Evolutionary conservation across 2,797 vertebrate genomes (phyloP), one percentile per base, ranked within the genome.

Genomic region (Pampus argenteus): DNA sequence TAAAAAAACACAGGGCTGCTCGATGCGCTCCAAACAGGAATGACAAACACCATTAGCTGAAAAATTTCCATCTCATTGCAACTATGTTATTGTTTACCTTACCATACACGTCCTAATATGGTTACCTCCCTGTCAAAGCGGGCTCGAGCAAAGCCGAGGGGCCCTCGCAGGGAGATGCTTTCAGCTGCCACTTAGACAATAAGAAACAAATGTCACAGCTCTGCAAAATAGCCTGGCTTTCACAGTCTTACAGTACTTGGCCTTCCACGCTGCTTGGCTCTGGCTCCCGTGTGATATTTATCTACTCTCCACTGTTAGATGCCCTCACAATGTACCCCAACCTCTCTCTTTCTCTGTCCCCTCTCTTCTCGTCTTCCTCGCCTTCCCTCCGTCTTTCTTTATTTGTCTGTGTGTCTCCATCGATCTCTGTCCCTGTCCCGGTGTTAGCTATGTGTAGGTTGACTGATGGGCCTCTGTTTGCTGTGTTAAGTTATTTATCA

Each of bases 81-180:
- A 97, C 95, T 94, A 92, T 97, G 96, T 98, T 98, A 97, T 98
- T 98, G 97, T 98, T 98, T 96, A 97, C 95, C 96, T 97, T 96
- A 95, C 94, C 96, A 96, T 96, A 94, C 95, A 92, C 95, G 88
- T 96, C 97, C 97, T 97, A 97, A 98, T 98, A 97, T 97, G 97
- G 96, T 97, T 94, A 94, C 95, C 96, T 96, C 96, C 94, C 94
- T 90, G 95, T 95, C 92, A 92, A 95, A 94, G 93, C 92, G 36
- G 92, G 90, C 85, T 84, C 66, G 92, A 91, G 84, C 84, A 22
- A 86, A 92, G 89, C 86, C 83, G 89, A 94, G 95, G 94, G 96
- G 95, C 96, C 95, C 91, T 92, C 90, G 93, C 78, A 84, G 95
- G 95, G 95, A 94, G 93, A 91, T 83, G 92, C 90, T 93, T 94